phyloP scores from a whole-genome alignment of 2,797 vertebrate genomes.

The Trematomus bernacchii region DNA sequence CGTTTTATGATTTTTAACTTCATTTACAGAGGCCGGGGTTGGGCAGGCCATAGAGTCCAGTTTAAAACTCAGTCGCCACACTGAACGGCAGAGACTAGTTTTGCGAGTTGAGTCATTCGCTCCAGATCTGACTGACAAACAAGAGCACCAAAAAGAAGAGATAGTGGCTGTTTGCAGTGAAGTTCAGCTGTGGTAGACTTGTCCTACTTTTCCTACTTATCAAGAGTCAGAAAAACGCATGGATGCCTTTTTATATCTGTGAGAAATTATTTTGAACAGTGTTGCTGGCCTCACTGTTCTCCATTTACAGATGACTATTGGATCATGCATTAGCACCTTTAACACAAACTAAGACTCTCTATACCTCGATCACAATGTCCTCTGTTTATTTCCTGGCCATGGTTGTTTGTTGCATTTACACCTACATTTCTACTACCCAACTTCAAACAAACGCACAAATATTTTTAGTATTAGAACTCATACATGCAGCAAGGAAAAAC shows the following conservation, averaged over 20 bases:
- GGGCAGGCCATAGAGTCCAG: constrained; percentile 65
- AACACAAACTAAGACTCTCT: not conserved
- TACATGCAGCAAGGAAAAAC: not conserved
- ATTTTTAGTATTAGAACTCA: not conserved
- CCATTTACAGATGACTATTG: not conserved
- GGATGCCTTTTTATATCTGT: constrained; percentile 12
- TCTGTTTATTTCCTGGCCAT: not conserved
- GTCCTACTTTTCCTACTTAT: constrained; percentile 9
- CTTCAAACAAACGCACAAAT: not conserved
- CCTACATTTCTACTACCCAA: not conserved
- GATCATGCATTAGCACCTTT: not conserved
- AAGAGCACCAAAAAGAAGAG: constrained; percentile 16
- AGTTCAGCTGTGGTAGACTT: constrained; percentile 27
- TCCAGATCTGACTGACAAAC: constrained; percentile 29
- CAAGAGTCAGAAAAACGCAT: constrained; percentile 15
- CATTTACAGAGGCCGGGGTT: constrained; percentile 64
- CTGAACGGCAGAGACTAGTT: constrained; percentile 41
- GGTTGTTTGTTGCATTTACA: not conserved
- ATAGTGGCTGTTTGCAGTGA: constrained; percentile 40
- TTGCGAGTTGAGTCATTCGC: constrained; percentile 52
- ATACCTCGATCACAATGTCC: not conserved
- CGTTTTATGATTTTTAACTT: constrained; percentile 76
- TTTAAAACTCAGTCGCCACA: constrained; percentile 55
- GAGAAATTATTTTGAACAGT: constrained; percentile 6
- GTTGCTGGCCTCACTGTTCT: not conserved